Evolutionary conservation across 2,888 invertebrate species (phyloP).

Genomic region (Drosophila demipolita): DNA sequence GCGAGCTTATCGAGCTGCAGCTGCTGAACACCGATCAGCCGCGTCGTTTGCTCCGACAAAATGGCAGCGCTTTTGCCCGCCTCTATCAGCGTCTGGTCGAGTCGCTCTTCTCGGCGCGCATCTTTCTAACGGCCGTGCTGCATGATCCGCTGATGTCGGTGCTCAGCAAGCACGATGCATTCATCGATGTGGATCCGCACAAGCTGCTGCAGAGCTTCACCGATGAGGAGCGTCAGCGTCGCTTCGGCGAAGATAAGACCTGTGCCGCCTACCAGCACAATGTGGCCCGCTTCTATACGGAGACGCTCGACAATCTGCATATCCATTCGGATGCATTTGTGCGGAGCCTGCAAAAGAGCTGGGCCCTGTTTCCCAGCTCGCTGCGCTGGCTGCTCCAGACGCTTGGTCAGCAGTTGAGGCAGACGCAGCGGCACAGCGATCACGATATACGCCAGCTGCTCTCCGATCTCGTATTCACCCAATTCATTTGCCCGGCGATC

Average conservation of each 20-base stretch:
- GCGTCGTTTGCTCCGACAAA: slow-evolving; percentile 91
- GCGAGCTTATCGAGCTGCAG: slow-evolving; percentile 90
- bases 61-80: slow-evolving; percentile 94
- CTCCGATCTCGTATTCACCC: slow-evolving; percentile 96
- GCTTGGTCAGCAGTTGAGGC: slow-evolving; percentile 89
- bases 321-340: slow-evolving; percentile 93
- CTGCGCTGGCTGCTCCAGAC: slow-evolving; percentile 96
- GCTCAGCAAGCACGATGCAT: slow-evolving; percentile 95
- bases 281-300: slow-evolving; percentile 91
- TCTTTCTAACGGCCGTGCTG: slow-evolving; percentile 96
- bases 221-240: slow-evolving; percentile 74
- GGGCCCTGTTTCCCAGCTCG: slow-evolving; percentile 95
- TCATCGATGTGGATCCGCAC: slow-evolving; percentile 95
- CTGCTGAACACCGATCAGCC: slow-evolving; percentile 90
- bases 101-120: slow-evolving; percentile 94
- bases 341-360: slow-evolving; percentile 91
- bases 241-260: slow-evolving; percentile 92
- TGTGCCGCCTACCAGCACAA: slow-evolving; percentile 90
- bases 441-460: slow-evolving; percentile 88
- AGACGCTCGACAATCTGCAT: slow-evolving; percentile 92
- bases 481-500: slow-evolving; percentile 98
- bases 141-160: slow-evolving; percentile 96
- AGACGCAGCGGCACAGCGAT: slow-evolving; percentile 84
- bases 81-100: slow-evolving; percentile 96
- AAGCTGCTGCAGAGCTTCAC: slow-evolving; percentile 87